Evolutionary conservation across 30 jellyfish, hydroid and myxozoan species (phyloP).

Genomic region (Chrysaora quinquecirrha): DNA sequence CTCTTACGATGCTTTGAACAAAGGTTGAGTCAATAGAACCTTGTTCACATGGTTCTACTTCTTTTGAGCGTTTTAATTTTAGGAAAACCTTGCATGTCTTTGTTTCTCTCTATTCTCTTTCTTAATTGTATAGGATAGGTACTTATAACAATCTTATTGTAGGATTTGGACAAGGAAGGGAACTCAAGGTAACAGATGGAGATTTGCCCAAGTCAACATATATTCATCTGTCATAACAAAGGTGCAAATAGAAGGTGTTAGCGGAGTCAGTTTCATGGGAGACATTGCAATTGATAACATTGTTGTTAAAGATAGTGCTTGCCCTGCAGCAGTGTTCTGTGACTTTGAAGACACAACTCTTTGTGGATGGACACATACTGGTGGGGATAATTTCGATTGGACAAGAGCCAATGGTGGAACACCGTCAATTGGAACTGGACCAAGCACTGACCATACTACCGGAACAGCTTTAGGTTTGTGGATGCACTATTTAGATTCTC

Average conservation of each 20-base stretch:
- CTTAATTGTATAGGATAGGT: too few species aligned
- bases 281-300: conserved; percentile 93
- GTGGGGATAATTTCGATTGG: conserved; percentile 96
- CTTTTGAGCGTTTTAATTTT: too few species aligned
- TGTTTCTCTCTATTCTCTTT: too few species aligned
- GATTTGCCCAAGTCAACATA: conserved; percentile 86
- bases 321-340: conserved; percentile 84
- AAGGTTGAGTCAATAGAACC: too few species aligned
- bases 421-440: conserved; percentile 99
- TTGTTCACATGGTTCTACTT: too few species aligned
- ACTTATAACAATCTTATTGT: too few species aligned
- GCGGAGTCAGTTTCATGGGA: conserved; percentile 87
- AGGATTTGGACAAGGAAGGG: conserved; percentile 95
- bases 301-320: conserved; percentile 69
- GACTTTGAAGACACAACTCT: conserved; percentile 83
- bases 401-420: conserved; percentile 92
- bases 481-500: too few species aligned
- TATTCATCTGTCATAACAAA: conserved; percentile 63
- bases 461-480: conserved; percentile 91
- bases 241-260: conserved; percentile 86
- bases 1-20: too few species aligned
- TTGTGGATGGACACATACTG: conserved; percentile 75
- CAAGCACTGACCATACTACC: conserved; percentile 95
- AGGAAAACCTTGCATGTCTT: too few species aligned
- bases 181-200: conserved; percentile 96